Conservation (phyloP, 2,888 invertebrate species). For the Toxonevra muliebris region DNA sequence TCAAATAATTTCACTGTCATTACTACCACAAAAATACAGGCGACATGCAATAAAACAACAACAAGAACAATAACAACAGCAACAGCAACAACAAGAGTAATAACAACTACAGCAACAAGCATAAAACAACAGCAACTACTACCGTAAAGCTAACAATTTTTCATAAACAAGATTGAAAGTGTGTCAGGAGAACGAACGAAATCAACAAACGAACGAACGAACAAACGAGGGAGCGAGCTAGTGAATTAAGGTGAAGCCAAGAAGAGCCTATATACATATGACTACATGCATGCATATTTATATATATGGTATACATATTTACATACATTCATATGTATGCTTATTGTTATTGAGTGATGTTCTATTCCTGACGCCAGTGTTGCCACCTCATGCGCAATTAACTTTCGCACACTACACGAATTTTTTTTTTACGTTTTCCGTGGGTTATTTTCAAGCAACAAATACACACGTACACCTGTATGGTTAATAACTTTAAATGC, state of each 20-base stretch:
- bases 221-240: too few species aligned
- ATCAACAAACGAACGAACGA: constrained; percentile 3
- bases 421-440: too few species aligned
- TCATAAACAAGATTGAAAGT: constrained; percentile 47
- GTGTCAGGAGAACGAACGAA: constrained; percentile 56
- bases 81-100: constrained; percentile 6
- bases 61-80: constrained; percentile 3
- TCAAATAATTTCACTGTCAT: constrained; percentile 61
- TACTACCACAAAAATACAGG: constrained; percentile 31
- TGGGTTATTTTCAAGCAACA: too few species aligned
- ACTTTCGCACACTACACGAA: too few species aligned
- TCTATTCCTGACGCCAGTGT: too few species aligned
- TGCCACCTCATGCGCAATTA: too few species aligned
- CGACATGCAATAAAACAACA: constrained; percentile 33
- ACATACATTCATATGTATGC: too few species aligned
- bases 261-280: too few species aligned
- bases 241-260: too few species aligned
- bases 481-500: too few species aligned
- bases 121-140: not conserved
- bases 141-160: constrained; percentile 44
- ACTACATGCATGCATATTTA: not conserved
- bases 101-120: not conserved
- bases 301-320: not conserved
- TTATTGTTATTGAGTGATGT: too few species aligned
- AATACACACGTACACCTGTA: too few species aligned